Conservation (phyloP, 2,797 vertebrate genomes). For the Pogoniulus pusillus region DNA sequence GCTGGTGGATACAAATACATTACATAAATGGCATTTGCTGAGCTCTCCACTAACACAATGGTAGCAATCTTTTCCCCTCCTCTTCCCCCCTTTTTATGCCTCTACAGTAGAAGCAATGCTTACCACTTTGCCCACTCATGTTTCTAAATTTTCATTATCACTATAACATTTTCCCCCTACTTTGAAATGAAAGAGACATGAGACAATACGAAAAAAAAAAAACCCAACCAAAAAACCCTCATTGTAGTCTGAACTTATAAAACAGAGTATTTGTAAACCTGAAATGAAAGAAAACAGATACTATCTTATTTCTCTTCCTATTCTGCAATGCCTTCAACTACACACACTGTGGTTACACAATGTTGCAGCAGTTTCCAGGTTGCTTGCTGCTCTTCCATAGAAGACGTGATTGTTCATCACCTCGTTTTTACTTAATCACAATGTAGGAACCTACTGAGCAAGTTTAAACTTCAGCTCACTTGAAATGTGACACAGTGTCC, state of each 20-base stretch:
- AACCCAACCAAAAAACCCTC: not conserved
- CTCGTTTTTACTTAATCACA: not conserved
- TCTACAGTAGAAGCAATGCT: not conserved
- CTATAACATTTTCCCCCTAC: not conserved
- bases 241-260: not conserved
- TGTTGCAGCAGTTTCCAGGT: not conserved
- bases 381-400: not conserved
- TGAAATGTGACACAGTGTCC: not conserved
- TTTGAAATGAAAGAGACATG: not conserved
- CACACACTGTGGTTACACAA: not conserved
- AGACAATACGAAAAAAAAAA: not conserved
- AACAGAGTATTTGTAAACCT: not conserved
- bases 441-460: not conserved
- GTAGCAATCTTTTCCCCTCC: fast-evolving
- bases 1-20: not conserved
- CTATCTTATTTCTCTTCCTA: not conserved
- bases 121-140: not conserved
- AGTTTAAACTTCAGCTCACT: not conserved
- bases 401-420: not conserved
- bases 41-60: not conserved
- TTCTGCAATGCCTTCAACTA: not conserved
- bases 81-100: not conserved
- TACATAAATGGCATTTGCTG: not conserved
- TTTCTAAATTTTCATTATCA: not conserved
- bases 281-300: not conserved